These are phyloP conservation scores for Salminus brasiliensis DNA, from an alignment of 2,113 vertebrate species.

Conservation along the genomic window DNA sequence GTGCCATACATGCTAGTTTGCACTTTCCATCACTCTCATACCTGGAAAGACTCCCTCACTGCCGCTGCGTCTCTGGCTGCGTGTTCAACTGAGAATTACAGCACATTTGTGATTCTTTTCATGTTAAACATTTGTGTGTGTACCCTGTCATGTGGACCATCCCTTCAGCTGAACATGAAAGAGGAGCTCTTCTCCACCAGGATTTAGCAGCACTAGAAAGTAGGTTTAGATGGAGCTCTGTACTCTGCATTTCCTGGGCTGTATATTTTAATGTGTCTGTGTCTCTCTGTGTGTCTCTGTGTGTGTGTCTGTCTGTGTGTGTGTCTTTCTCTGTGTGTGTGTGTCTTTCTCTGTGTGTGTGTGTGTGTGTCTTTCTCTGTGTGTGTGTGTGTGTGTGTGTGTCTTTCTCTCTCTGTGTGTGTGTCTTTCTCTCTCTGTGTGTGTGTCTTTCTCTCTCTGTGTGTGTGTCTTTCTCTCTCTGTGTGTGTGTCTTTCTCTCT, in stretches of 20 bases:
- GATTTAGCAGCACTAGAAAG: slow-evolving; percentile 37
- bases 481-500: too few species aligned
- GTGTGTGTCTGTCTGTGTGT: too few species aligned
- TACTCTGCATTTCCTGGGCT: slow-evolving; percentile 10
- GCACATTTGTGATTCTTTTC: slow-evolving; percentile 49
- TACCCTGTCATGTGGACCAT: slow-evolving; percentile 43
- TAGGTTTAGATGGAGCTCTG: slow-evolving; percentile 6
- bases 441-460: too few species aligned
- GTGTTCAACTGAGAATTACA: slow-evolving; percentile 38
- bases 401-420: too few species aligned
- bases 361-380: too few species aligned
- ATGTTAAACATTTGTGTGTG: slow-evolving; percentile 39
- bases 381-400: too few species aligned
- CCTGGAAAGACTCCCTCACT: slow-evolving; percentile 23
- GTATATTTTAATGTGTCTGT: too few species aligned
- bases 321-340: too few species aligned
- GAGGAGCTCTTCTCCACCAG: slow-evolving; percentile 41
- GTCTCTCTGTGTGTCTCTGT: too few species aligned
- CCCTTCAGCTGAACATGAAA: slow-evolving; percentile 49
- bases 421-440: too few species aligned
- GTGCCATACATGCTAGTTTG: slow-evolving; percentile 23
- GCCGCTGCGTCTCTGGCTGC: neutral
- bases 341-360: too few species aligned
- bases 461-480: too few species aligned
- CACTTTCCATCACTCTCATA: slow-evolving; percentile 13